Evolutionary conservation across 2,888 invertebrate genomes (phyloP).

Genomic region (Arenicola marina): DNA sequence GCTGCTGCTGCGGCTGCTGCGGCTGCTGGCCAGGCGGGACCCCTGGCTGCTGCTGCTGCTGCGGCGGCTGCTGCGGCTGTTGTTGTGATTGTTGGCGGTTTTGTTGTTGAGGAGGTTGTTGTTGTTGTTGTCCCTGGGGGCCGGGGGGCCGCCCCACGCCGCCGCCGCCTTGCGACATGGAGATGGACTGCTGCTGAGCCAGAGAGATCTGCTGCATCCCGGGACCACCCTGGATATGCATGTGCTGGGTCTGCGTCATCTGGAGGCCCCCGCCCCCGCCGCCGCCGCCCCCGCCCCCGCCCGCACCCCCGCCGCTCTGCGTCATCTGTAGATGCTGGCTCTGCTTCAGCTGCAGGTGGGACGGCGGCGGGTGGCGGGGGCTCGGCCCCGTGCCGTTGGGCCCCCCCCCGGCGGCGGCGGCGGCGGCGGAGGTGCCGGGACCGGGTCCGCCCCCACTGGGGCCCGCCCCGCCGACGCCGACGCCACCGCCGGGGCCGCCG

Average conservation of each 20-base stretch:
- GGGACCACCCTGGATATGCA: conserved; percentile 67
- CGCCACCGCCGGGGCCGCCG: no score
- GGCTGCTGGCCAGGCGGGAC: conserved; percentile 26
- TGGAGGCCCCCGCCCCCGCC: conserved; percentile 36
- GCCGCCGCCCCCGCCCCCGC: not conserved
- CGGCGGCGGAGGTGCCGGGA: no score
- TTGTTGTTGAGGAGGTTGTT: conserved; percentile 3
- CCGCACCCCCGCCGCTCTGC: not conserved
- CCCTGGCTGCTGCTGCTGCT: not conserved
- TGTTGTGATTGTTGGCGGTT: not conserved
- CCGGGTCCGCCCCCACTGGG: no score
- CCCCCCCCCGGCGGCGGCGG: no score
- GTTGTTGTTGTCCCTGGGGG: not conserved
- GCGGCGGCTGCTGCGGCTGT: not conserved
- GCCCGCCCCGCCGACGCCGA: no score
- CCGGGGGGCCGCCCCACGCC: not conserved
- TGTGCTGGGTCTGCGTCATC: conserved; percentile 51
- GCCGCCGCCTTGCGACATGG: not conserved
- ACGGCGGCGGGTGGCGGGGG: not conserved
- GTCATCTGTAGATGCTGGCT: conserved; percentile 5
- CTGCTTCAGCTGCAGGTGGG: conserved; percentile 2
- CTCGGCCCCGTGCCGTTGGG: not conserved
- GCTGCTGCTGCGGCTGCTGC: conserved; percentile 31
- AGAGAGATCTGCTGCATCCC: conserved; percentile 40
- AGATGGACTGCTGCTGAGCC: conserved; percentile 43